Base-by-base conservation (phyloP, 2,113 vertebrate genomes). In the Formicarius rufipectus region DNA sequence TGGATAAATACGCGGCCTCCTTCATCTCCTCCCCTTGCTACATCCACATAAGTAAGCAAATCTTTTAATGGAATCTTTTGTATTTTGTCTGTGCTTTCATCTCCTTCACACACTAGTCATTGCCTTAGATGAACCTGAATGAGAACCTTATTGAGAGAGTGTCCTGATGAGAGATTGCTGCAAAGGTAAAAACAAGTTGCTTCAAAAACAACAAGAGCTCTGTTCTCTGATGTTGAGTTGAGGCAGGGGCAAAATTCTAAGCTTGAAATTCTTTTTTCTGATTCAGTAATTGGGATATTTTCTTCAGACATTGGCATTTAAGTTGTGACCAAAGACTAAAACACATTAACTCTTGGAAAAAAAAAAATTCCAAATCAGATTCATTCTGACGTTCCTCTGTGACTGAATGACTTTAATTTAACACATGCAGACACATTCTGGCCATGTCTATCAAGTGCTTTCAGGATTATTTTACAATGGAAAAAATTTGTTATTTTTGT, bases 1-100 rank as follows among this genome's bases (percentile, higher is more conserved):
- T 2, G 27, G 52, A 44, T 21, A 42, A 37, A 20, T 7, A 16
- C 0, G 1, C 17, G 19, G 6, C n/a, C n/a, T 74, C 15, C 47
- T 82, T 20, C 33, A 10, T 39, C 30, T 39, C 24, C 37, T 74
- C 28, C 64, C 39, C 44, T 73, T 64, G 44, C 27, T 56, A 17
- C 30, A 37, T 30, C n/a, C 44, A 31, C 14, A 2, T 7, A 12
- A 5, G 33, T n/a, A 42, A 91, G 60, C 45, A 94, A 71, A 55
- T 11, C 14, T 45, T 72, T 39, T 19, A 66, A 42, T 35, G 37
- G 44, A 49, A 3, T 14, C 17, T 30, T 83, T 69, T 68, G 10
- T 42, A 19, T 76, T 95, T 83, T 3, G 0, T 22, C 28, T 14
- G 13, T 22, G 27, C 13, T 53, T n/a, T 53, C 33, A 14, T 9